A percentile compares a stretch with the other conserved stretches of the same genome.
Evolutionary conservation across 1,140 invertebrate species (phyloP).

Genomic region (Drosophila suzukii): DNA sequence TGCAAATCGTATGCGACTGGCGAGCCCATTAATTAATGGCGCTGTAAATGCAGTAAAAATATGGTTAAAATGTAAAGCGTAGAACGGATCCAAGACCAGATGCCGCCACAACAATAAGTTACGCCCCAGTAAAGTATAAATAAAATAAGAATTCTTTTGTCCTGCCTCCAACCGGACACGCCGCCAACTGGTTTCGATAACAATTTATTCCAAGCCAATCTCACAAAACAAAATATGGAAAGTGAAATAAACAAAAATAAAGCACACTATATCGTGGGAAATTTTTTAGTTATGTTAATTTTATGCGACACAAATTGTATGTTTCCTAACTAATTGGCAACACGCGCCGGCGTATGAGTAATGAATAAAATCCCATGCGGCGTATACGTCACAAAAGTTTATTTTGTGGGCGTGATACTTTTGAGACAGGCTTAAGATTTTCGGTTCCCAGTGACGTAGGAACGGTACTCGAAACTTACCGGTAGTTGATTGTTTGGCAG

Average conservation of each 20-base stretch:
- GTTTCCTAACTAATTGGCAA: conserved; percentile 63
- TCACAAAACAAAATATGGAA: conserved; percentile 26
- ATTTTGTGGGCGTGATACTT: conserved; percentile 71
- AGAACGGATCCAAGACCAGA: conserved; percentile 54
- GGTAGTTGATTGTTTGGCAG: conserved; percentile 52
- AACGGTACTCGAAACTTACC: conserved; percentile 56
- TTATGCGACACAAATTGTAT: conserved; percentile 56
- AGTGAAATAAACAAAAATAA: conserved; percentile 5
- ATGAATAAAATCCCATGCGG: conserved; percentile 23
- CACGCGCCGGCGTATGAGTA: conserved; percentile 74
- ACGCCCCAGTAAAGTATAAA: conserved; percentile 35
- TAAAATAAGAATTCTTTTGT: conserved; percentile 68
- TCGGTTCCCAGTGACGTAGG: conserved; percentile 60
- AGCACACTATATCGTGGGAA: conserved; percentile 61
- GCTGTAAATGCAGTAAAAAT: conserved; percentile 69
- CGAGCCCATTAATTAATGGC: conserved; percentile 70
- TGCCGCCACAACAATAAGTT: conserved; percentile 46
- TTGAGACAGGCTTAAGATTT: conserved; percentile 42
- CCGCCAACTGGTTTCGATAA: conserved; percentile 59
- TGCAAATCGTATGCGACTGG: conserved; percentile 70
- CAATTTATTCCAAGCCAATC: conserved; percentile 30
- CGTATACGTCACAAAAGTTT: conserved; percentile 55
- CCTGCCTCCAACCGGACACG: conserved; percentile 67
- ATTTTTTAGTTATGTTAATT: conserved; percentile 65
- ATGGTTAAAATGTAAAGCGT: conserved; percentile 56